A percentile compares a stretch with the other conserved stretches of the same genome.
These are phyloP conservation scores for Amphiprion ocellaris DNA, from an alignment of 2,113 vertebrate species.

Conservation along the genomic window DNA sequence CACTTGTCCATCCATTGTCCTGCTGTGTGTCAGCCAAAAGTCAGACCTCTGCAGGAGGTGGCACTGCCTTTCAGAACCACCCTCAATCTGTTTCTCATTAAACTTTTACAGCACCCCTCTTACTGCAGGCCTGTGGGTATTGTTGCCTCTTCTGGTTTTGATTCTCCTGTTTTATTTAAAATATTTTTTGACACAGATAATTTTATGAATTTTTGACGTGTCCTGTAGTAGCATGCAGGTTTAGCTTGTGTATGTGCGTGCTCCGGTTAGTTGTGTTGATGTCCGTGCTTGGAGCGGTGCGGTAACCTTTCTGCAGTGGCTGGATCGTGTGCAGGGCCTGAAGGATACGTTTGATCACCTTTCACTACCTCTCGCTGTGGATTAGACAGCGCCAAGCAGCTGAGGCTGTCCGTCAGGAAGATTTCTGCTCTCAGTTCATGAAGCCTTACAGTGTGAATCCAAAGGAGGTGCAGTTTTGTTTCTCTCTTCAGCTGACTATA, in stretches of 20 bases:
- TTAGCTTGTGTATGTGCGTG: neutral
- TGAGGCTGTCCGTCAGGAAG: conserved; percentile 61
- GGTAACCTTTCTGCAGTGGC: conserved; percentile 32
- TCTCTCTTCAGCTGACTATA: neutral
- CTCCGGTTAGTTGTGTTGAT: neutral
- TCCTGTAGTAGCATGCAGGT: neutral
- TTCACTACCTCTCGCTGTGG: conserved; percentile 52
- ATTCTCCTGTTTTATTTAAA: conserved; percentile 68
- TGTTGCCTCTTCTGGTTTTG: conserved; percentile 56
- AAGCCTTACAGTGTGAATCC: neutral
- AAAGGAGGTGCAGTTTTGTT: conserved; percentile 14
- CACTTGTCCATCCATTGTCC: conserved; percentile 20
- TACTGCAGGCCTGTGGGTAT: conserved; percentile 31
- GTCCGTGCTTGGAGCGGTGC: conserved; percentile 14
- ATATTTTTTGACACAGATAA: conserved; percentile 54
- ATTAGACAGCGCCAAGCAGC: conserved; percentile 49
- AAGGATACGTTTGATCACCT: conserved; percentile 65
- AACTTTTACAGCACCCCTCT: conserved; percentile 67
- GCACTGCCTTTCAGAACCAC: conserved; percentile 24
- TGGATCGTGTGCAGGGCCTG: conserved; percentile 35
- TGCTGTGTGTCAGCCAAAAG: conserved; percentile 26
- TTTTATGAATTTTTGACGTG: conserved; percentile 55
- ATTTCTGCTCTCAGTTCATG: neutral
- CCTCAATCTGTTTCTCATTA: conserved; percentile 67
- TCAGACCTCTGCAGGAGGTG: conserved; percentile 51